Evolutionary conservation across 2,888 invertebrate species (phyloP), one percentile per base, ranked within the genome.

Genomic region (Leptogaster cylindrica): DNA sequence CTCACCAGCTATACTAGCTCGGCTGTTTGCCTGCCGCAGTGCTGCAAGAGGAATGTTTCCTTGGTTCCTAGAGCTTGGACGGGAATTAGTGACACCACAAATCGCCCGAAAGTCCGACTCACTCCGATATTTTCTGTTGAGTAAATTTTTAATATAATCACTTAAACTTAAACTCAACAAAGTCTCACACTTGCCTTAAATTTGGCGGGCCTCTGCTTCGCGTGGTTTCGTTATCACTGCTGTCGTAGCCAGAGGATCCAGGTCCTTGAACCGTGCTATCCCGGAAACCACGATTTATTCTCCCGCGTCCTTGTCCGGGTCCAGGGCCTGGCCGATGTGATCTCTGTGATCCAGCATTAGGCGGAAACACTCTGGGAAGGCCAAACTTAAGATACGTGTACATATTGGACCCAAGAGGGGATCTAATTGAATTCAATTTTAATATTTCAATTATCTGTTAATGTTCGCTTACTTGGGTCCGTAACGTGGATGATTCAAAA

Each of bases 311-410:
- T 69, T 89, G 83, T 8, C 77, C 77, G 2, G 76, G 77, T 2
- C 75, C 77, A 1, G 80, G 79, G 1, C 79, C 81, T 0, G 78
- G 76, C 2, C 80, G 77, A 69, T 87, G 88, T 7, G 89, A 88
- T 33, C 89, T 82, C 75, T 89, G 87, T 2, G 89, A 89, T 74
- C 88, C 88, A 73, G 89, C 88, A 75, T 90, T 90, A 7, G 94
- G 94, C 27, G 95, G 94, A 77, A 95, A 89, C 2, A 95, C 95
- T 64, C 96, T 85, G 1, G 96, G 96, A 65, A 96, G 83, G 0
- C 96, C 96, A 76, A 95, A 96, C 81, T 95, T 95, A 71, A 96
- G 84, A 81, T 96, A 96, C 18, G 95, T 93, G 81, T 94, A 94
- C 87, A 95, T 94, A 78, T 95, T 95, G 44, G 92, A 90, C 44